These are phyloP conservation scores for Neolamprologus cancellatus DNA, from an alignment of 2,113 vertebrate species.

Conservation along the genomic window DNA sequence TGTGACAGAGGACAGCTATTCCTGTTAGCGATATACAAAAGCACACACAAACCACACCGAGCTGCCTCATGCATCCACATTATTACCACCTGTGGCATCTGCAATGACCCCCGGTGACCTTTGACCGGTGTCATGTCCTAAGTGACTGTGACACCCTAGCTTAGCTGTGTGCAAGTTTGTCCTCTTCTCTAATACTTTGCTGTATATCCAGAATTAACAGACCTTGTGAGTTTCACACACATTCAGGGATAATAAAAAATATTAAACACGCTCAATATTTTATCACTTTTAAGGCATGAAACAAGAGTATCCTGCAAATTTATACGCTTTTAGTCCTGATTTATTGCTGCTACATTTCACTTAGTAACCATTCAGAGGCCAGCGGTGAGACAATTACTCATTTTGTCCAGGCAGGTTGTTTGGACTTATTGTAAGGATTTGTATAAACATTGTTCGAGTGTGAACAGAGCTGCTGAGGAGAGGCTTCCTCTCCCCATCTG, in stretches of 20 bases:
- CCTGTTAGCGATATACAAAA: constrained; percentile 9
- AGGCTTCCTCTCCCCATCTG: constrained; percentile 33
- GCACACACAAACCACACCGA: not conserved
- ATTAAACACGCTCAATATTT: not conserved
- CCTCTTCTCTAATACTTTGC: constrained; percentile 13
- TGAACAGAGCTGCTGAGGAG: constrained; percentile 48
- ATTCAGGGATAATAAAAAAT: not conserved
- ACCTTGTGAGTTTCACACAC: not conserved
- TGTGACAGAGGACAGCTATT: constrained; percentile 48
- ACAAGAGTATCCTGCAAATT: not conserved
- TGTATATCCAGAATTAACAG: constrained; percentile 37
- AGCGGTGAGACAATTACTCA: not conserved
- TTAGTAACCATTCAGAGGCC: constrained; percentile 5
- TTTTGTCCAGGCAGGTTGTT: constrained; percentile 29
- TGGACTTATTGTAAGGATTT: constrained; percentile 35
- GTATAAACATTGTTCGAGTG: constrained; percentile 53
- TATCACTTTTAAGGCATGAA: not conserved
- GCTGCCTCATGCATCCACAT: constrained; percentile 36
- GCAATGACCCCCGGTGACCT: constrained; percentile 56
- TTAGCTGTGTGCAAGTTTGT: constrained; percentile 21
- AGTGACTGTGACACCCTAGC: constrained; percentile 48
- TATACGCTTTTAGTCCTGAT: not conserved
- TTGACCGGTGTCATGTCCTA: constrained; percentile 62
- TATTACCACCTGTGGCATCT: constrained; percentile 50
- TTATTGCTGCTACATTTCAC: not conserved